Evolutionary conservation across 1,140 invertebrate species (phyloP), one percentile per base, ranked within the genome.

Genomic region (Papilio xuthus): DNA sequence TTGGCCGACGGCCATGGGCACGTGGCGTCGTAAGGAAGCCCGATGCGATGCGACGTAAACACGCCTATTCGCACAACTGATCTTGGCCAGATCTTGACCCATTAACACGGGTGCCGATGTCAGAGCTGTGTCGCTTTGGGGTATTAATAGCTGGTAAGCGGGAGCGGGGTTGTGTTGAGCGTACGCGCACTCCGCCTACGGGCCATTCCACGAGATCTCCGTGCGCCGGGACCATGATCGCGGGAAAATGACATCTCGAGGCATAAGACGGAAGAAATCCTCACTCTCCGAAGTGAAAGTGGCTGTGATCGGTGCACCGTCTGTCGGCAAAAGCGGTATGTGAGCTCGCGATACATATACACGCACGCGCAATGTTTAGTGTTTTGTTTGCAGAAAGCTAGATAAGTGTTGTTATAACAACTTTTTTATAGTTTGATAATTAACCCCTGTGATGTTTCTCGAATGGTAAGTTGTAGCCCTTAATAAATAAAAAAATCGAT

Each of bases 271-370:
- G 82, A 98, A 98, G 94, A 98, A 98, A 93, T 98, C 97, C 20
- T 97, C 97, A 75, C 93, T 98, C 28, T 96, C 97, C 78, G 97
- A 98, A 94, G 96, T 98, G 77, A 98, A 98, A 94, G 96, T 98
- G 70, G 97, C 97, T 23, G 97, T 98, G 76, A 94, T 98, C 80
- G 97, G 97, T 77, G 97, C 97, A 56, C 97, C 97, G 8, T 96
- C 96, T 78, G 97, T 98, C 77, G 97, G 97, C 63, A 98, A 98
- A 95, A 98, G 96, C 88, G 97, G 97, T 98, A 95, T 94, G 96
- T 95, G 82, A 70, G 23, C 71, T 75, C 15, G 73, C 73, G 44
- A 42, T 7, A 67, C 26, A 28, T 32, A 28, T 13, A 67, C 23
- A 67, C 15, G 32, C n/a, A 67, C 7, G 32, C 37, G 71, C 12